A percentile compares a stretch with the other conserved stretches of the same genome.
phyloP scores from a whole-genome alignment of 2,888 invertebrate species.

The Himalopsyche tibetana region DNA sequence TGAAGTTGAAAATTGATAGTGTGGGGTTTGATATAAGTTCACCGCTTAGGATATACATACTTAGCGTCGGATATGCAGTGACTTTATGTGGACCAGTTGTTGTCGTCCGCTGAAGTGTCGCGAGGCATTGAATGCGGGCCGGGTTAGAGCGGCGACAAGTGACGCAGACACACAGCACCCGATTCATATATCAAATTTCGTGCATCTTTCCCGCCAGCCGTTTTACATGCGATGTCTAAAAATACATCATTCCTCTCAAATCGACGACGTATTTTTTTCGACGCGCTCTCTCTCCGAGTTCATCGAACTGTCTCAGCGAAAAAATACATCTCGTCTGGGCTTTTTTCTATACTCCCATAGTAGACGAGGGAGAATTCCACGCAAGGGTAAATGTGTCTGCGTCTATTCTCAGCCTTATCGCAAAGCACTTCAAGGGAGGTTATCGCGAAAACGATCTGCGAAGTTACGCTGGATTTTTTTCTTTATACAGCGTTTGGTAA shows the following conservation, averaged over 20 bases:
- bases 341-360: constrained; percentile 57
- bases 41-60: too few species aligned
- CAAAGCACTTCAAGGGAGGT: constrained; percentile 51
- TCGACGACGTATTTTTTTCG: constrained; percentile 53
- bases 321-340: constrained; percentile 64
- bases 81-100: neutral
- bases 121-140: neutral
- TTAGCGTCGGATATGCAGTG: too few species aligned
- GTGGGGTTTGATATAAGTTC: too few species aligned
- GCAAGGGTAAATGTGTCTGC: constrained; percentile 35
- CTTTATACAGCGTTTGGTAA: constrained; percentile 19
- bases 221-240: constrained; percentile 60
- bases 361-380: constrained; percentile 47
- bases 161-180: constrained; percentile 50
- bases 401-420: constrained; percentile 54
- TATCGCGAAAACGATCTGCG: constrained; percentile 48
- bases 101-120: neutral
- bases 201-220: constrained; percentile 61
- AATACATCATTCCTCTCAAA: constrained; percentile 62
- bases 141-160: constrained; percentile 11
- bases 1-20: too few species aligned
- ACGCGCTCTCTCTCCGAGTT: constrained; percentile 56
- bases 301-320: constrained; percentile 64
- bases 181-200: constrained; percentile 63
- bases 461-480: constrained; percentile 41